Percentiles rank a stretch among this genome's conserved stretches.
Evolutionary conservation across 2,888 invertebrate species (phyloP).

Genomic region (Stenotaenia linearis): DNA sequence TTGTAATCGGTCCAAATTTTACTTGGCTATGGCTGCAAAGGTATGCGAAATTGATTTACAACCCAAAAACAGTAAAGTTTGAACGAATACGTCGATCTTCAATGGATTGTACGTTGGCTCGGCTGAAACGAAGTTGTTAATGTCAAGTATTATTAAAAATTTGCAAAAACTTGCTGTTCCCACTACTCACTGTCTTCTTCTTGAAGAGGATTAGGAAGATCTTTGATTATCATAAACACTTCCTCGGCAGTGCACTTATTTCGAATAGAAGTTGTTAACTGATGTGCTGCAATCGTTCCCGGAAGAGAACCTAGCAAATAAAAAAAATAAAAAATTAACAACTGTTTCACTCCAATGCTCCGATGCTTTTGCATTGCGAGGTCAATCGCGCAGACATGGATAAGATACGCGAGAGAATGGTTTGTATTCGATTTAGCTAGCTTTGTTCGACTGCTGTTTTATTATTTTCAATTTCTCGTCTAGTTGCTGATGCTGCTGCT

Average conservation of each 20-base stretch:
- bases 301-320: slow-evolving; percentile 45
- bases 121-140: slow-evolving; percentile 29
- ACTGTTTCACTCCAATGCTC: background rate
- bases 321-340: too few relatives aligned
- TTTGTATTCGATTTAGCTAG: background rate
- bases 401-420: background rate
- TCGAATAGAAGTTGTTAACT: slow-evolving; percentile 77
- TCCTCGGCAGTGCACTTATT: slow-evolving; percentile 87
- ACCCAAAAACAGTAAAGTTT: slow-evolving; percentile 85
- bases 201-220: slow-evolving; percentile 68
- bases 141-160: background rate
- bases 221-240: slow-evolving; percentile 76
- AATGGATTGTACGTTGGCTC: slow-evolving; percentile 70
- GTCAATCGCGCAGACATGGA: too few relatives aligned
- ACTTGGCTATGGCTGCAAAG: slow-evolving; percentile 97
- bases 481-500: background rate
- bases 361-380: background rate
- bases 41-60: slow-evolving; percentile 97
- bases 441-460: background rate
- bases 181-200: slow-evolving; percentile 57
- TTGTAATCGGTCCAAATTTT: background rate
- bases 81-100: slow-evolving; percentile 96
- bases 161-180: too few relatives aligned
- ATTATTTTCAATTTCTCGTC: background rate
- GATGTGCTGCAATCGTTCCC: slow-evolving; percentile 61